Evolutionary conservation across 2,888 invertebrate genomes (phyloP), one percentile per base, ranked within the genome.

Genomic region (Drosophila cyrtoloma): DNA sequence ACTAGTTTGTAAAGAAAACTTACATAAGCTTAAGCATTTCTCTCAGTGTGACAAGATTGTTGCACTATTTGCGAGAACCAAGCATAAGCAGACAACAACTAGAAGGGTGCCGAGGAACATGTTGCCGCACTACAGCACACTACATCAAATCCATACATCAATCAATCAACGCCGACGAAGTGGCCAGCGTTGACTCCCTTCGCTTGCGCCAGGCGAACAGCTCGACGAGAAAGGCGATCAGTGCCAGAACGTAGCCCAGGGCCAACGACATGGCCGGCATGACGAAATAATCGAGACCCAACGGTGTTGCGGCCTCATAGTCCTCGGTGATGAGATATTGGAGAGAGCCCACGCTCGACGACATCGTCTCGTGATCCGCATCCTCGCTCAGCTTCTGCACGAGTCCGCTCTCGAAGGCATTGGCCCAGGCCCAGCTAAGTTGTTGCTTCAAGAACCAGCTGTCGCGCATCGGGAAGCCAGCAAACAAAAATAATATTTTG

Each of bases 191-290:
- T 33, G 10, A 28, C 26, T 52, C 26, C 47, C 44, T 51, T 28
- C 32, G 61, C 52, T 76, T 80, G 70, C 84, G 86, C 86, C 80
- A 72, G 60, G 66, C 71, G 57, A 70, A 71, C 83, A 90, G 72
- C 89, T 86, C 86, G 65, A 86, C 63, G 83, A 85, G 71, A 75
- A 86, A 89, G 55, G 75, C 68, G 28, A 89, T 7, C 26, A 88
- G 16, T 28, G 86, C 86, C 65, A 87, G 52, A n/a, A 57, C 71
- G 44, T 71, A 77, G 53, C 91, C 91, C 10, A 89, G 52, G n/a
- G 44, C 79, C 69, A 86, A 55, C n/a, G 90, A 66, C 75, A 90
- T 91, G 56, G 90, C 75, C 51, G 86, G 90, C 91, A 91, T 91
- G 52, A 86, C 86, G 77, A 86, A 86, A 91, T 86, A 86, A 90